Evolutionary conservation across 1,140 invertebrate genomes (phyloP), one percentile per base, ranked within the genome.

Genomic region (Aphelinus certus): DNA sequence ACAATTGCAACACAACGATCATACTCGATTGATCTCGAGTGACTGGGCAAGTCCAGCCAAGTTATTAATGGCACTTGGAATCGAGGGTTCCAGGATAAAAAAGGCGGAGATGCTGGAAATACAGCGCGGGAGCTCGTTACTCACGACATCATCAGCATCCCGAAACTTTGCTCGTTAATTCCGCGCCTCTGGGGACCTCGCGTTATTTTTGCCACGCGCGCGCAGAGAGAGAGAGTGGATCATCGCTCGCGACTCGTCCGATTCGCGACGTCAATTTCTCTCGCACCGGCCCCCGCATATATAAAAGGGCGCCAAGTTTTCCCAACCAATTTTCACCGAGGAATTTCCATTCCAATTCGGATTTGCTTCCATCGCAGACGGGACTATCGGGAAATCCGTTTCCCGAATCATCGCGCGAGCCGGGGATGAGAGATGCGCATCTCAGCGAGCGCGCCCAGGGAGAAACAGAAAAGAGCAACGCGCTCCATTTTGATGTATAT

Each of bases 161-260:
- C 65, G 65, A 73, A 73, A 73, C 72, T 73, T 73, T 67, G 64
- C 2, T 73, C 72, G 56, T 73, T 73, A 73, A 73, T 73, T 62
- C 56, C 65, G 26, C n/a, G 58, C 5, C 47, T n/a, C 26, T 3
- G 1, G 6, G 1, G 3, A 55, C 46, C 43, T 57, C 49, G 42
- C 10, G 49, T 42, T 47, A 65, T 65, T 73, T 66, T 73, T 73
- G 55, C 71, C 48, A 51, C 56, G 26, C 26, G 26, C 26, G 26
- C 26, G 26, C 26, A 26, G 26, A 26, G 26, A 26, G 45, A 58
- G 10, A 58, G 3, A n/a, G 26, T 6, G 3, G 7, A 9, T 58
- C 5, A 3, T n/a, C n/a, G 26, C 42, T 6, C 6, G 63, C 42
- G 49, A 26, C 56, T 2, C 51, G 5, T 42, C 4, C 9, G 53